Evolutionary conservation across 2,888 invertebrate genomes (phyloP).

Genomic region (Cinara cedri): DNA sequence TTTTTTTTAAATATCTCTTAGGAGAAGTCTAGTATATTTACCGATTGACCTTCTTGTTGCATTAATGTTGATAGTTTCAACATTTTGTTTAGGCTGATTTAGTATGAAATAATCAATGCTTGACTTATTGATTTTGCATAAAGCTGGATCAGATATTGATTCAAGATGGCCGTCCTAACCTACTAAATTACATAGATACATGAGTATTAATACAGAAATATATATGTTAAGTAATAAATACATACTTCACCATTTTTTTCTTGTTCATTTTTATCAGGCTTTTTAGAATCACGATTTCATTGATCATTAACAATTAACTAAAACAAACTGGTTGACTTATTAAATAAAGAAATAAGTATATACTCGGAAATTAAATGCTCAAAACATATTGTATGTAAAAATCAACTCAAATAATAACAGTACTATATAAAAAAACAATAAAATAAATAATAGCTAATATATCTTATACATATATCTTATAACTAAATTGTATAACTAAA

Average conservation of each 20-base stretch:
- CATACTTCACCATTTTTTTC: conserved; percentile 13
- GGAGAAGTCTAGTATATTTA: not conserved
- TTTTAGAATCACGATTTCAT: not conserved
- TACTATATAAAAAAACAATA: too few relatives aligned
- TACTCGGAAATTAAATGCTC: too few relatives aligned
- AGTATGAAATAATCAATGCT: not conserved
- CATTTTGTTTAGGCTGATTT: conserved; percentile 1
- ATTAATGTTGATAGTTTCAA: not conserved
- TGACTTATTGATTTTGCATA: not conserved
- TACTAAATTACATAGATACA: conserved; percentile 9
- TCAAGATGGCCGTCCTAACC: not conserved
- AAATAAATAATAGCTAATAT: too few relatives aligned
- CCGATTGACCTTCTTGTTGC: not conserved
- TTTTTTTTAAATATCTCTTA: not conserved
- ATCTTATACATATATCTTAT: too few relatives aligned
- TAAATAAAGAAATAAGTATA: too few relatives aligned
- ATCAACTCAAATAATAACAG: too few relatives aligned
- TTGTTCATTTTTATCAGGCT: conserved; percentile 1
- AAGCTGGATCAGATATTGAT: not conserved
- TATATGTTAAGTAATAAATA: not conserved
- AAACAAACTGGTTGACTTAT: conserved; percentile 10
- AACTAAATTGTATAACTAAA: too few relatives aligned
- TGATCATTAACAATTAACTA: conserved; percentile 11
- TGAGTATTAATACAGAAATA: conserved; percentile 10
- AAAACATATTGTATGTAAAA: too few relatives aligned